phyloP scores from a whole-genome alignment of 1,140 invertebrate genomes.

The Phymorhynchus buccinoides region DNA sequence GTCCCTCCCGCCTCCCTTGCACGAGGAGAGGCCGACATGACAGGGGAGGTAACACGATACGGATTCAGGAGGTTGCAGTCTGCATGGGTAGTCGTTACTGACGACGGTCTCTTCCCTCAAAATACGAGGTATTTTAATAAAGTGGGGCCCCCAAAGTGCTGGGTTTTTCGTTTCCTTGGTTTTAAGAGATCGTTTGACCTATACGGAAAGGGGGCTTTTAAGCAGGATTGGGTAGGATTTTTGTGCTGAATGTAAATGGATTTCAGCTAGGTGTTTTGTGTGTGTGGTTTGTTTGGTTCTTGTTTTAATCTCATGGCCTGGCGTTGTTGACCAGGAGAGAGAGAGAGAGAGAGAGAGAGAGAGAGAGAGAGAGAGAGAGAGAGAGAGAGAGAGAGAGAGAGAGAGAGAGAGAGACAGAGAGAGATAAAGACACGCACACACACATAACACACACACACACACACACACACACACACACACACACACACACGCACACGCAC shows the following conservation, averaged over 20 bases:
- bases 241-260: too few species aligned
- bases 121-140: not conserved
- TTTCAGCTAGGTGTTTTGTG: too few species aligned
- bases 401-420: too few species aligned
- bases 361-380: not conserved
- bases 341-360: not conserved
- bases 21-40: slow-evolving; percentile 2
- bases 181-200: not conserved
- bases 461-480: too few species aligned
- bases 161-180: not conserved
- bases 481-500: too few species aligned
- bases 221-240: not conserved
- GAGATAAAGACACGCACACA: too few species aligned
- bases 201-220: not conserved
- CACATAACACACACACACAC: too few species aligned
- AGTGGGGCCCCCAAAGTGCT: not conserved
- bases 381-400: too few species aligned
- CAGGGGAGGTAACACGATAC: not conserved
- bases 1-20: not conserved
- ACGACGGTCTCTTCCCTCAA: not conserved
- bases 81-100: not conserved
- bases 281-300: too few species aligned
- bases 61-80: not conserved
- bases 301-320: too few species aligned
- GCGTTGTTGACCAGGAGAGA: not conserved